Evolutionary conservation across 2,797 vertebrate species (phyloP), one percentile per base, ranked within the genome.

Genomic region (Peromyscus aztecus): DNA sequence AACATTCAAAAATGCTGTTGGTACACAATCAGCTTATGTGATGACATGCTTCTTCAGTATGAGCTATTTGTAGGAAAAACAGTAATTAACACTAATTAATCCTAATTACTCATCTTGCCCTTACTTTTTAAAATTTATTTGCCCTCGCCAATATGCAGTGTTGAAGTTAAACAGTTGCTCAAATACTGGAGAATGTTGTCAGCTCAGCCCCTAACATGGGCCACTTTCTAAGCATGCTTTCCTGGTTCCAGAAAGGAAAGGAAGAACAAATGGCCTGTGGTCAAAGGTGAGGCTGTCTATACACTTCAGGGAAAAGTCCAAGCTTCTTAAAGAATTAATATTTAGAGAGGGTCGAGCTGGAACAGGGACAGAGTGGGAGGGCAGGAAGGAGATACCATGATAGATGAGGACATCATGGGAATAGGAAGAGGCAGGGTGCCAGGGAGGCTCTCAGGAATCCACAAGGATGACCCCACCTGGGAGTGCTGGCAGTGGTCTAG

Each of bases 41-140:
- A 83, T 88, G 27, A 4, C 23, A 82, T 81, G 2, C 57, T 98
- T 96, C 61, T 96, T 84, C 87, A 17, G 7, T 63, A n/a, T 34
- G 23, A 10, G 65, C 73, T 40, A n/a, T 88, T 96, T 97, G 82
- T 86, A 92, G 37, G 75, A 75, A 91, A 94, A 92, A 19, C 0
- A 88, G 94, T n/a, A 84, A 65, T 80, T 81, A 40, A 78, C 24
- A 57, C 83, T 96, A 98, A 96, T 97, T 97, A 43, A 80, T 94
- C 94, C 23, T 71, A 91, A 96, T 97, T 95, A 96, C 31, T 90
- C 77, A 94, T 80, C 52, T 80, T 63, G 9, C 9, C 91, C 43
- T 93, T 98, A 81, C 92, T 94, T 96, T 82, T 93, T 14, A 90
- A 43, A 90, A 37, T 96, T 97, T 97, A 76, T 89, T 87, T 97